Base-by-base conservation (phyloP, 2,113 vertebrate species). In the Sialia sialis region DNA sequence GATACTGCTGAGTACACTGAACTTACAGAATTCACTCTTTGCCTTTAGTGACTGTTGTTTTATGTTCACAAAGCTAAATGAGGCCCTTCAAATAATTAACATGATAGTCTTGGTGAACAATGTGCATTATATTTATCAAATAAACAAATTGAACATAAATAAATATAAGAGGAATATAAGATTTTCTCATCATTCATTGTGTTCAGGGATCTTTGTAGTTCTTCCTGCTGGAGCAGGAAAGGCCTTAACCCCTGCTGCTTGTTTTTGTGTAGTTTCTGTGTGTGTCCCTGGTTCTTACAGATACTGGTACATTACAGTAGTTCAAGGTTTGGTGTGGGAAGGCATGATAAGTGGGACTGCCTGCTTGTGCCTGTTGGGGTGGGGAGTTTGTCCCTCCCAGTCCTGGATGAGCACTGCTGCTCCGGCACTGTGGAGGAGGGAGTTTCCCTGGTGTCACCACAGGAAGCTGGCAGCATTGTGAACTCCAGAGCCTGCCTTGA, bases 271-370 rank as follows among this genome's bases (percentile, higher is more conserved):
- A 7, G 59, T 63, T 46, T 66, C 11, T 73, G 9, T 60, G 4
- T 38, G 54, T 68, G 55, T 59, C 27, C 11, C 38, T n/a, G 8
- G 30, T 56, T 79, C 11, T 55, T 60, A 29, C 54, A 30, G 2
- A 0, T 23, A 2, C 48, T 32, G 2, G 58, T 27, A 0, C 29
- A 4, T 32, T 26, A 5, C 38, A 16, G 30, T 21, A 27, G 44
- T 59, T 43, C 34, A 30, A 62, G 41, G 13, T 48, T 58, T 82
- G 70, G 8, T 79, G 34, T 22, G 58, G 55, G 29, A 17, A 32
- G 59, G 55, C 34, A 8, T 14, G 17, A 0, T 16, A 12, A 63
- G 23, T 55, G 75, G 48, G 38, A 49, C 43, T 38, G 26, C 44
- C 11, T 14, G 0, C 62, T 72, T 0, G 0, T 87, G 48, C 39